These are phyloP conservation scores for Cyphomyrus discorhynchus DNA, from an alignment of 2,113 vertebrate species.

Conservation along the genomic window DNA sequence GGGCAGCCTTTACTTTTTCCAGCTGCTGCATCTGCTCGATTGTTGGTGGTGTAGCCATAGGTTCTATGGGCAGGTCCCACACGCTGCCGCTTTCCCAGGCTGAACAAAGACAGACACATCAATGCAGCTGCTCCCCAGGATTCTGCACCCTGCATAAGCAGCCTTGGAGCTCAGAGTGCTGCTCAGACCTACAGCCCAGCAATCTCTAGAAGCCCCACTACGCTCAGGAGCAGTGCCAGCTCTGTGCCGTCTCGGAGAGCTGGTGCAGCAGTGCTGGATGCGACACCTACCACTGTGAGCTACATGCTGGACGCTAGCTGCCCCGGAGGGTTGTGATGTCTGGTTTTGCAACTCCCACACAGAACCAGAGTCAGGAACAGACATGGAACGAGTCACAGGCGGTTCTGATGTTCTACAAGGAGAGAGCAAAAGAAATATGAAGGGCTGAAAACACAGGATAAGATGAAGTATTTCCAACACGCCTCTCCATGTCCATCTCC, in stretches of 20 bases:
- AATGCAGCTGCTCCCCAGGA: background rate
- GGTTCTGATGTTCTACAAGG: conserved; percentile 80
- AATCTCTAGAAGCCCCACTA: background rate
- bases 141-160: background rate
- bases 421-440: background rate
- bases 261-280: background rate
- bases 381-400: conserved; percentile 82
- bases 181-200: background rate
- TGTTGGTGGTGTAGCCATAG: conserved; percentile 75
- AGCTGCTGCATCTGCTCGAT: conserved; percentile 95
- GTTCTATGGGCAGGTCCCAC: conserved; percentile 94
- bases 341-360: conserved; percentile 93
- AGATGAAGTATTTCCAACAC: background rate
- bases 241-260: background rate
- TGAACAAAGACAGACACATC: conserved; percentile 37
- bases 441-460: background rate
- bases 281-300: conserved; percentile 51
- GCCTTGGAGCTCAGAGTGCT: background rate
- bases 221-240: background rate
- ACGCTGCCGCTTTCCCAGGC: conserved; percentile 96
- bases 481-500: background rate
- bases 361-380: conserved; percentile 85
- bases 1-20: conserved; percentile 86
- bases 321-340: conserved; percentile 77
- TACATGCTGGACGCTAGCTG: conserved; percentile 52